Percentiles rank a stretch among this genome's conserved stretches.
phyloP scores from a whole-genome alignment of 2,113 vertebrate species.

The Calidris pygmaea region DNA sequence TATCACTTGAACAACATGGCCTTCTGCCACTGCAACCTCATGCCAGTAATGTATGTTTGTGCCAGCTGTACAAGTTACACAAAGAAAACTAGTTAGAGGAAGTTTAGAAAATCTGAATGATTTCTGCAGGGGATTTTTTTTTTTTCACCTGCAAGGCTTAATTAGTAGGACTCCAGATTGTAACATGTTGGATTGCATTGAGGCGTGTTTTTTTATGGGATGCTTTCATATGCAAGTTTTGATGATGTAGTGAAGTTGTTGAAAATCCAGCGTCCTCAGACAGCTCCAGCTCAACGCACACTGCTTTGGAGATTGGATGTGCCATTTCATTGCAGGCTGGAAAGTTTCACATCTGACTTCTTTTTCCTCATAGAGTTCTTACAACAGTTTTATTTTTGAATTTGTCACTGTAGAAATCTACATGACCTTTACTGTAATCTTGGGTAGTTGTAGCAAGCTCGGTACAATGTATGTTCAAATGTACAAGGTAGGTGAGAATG shows the following conservation, averaged over 20 bases:
- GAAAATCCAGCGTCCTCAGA: neutral
- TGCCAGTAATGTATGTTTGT: slow-evolving; percentile 8
- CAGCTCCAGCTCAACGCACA: neutral
- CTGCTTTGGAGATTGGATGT: neutral
- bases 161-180: slow-evolving; percentile 22
- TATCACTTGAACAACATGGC: slow-evolving; percentile 7
- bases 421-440: neutral
- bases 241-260: neutral
- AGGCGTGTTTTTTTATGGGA: neutral
- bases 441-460: neutral
- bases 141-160: neutral
- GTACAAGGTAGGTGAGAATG: neutral
- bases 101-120: neutral
- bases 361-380: neutral
- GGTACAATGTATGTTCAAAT: neutral
- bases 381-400: neutral
- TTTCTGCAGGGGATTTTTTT: neutral
- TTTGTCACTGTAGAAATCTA: neutral
- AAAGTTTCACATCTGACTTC: neutral
- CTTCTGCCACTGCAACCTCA: neutral
- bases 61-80: neutral
- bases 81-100: neutral
- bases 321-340: neutral
- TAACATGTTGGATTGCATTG: neutral
- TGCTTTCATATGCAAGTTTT: neutral